These are phyloP conservation scores for Dioctria linearis DNA, from an alignment of 2,888 invertebrate species.

Conservation along the genomic window DNA sequence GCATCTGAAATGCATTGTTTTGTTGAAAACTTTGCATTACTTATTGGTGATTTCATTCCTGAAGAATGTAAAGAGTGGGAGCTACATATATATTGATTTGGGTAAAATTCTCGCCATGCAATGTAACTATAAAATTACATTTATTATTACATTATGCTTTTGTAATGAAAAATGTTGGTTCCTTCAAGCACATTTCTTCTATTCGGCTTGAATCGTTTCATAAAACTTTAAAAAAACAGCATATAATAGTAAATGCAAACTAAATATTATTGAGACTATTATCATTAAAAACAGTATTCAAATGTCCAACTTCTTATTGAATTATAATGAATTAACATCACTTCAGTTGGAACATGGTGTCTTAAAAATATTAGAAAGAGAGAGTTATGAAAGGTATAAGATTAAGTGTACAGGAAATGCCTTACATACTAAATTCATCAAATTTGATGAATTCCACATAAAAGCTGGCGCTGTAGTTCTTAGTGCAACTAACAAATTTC, in stretches of 20 bases:
- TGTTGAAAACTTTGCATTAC: conserved; percentile 1
- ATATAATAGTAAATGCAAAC: conserved; percentile 21
- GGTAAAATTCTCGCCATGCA: conserved; percentile 53
- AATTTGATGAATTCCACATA: too few species aligned
- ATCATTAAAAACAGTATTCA: not conserved
- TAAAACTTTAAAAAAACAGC: conserved; percentile 54
- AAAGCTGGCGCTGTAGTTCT: too few species aligned
- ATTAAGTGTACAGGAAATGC: too few species aligned
- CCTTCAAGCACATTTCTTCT: conserved; percentile 56
- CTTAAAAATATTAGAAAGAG: conserved; percentile 5
- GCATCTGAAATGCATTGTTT: conserved; percentile 37
- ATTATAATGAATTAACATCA: not conserved
- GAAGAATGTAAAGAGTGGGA: conserved; percentile 16
- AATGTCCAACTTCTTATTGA: too few species aligned
- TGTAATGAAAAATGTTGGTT: conserved; percentile 43
- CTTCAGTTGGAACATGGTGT: conserved; percentile 5
- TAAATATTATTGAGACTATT: conserved; percentile 39
- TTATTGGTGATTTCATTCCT: conserved; percentile 41
- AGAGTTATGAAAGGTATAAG: not conserved
- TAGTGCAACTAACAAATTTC: too few species aligned
- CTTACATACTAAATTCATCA: too few species aligned
- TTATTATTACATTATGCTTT: conserved; percentile 60
- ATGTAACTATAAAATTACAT: conserved; percentile 60
- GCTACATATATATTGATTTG: conserved; percentile 9
- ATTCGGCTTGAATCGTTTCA: conserved; percentile 60